These are phyloP conservation scores for Tetrapedia diversipes DNA, from an alignment of 2,888 invertebrate species.

Conservation along the genomic window DNA sequence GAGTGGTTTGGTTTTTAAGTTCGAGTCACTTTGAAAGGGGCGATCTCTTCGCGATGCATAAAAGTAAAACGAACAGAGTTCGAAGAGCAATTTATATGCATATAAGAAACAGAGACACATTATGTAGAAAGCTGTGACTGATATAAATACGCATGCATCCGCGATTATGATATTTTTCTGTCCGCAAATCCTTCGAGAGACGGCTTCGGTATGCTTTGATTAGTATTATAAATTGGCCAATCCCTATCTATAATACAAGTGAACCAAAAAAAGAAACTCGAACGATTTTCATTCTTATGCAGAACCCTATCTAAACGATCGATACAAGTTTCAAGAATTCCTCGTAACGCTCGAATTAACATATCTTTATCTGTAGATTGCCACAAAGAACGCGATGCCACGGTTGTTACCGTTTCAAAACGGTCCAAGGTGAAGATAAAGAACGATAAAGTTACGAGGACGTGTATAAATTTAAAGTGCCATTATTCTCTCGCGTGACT, in stretches of 20 bases:
- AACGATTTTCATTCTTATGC: slow-evolving; percentile 2
- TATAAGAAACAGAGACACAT: neutral
- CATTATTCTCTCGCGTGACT: slow-evolving; percentile 28
- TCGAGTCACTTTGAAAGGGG: neutral
- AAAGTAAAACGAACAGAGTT: neutral
- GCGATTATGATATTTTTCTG: neutral
- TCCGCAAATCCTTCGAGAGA: neutral
- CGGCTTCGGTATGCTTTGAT: slow-evolving; percentile 11
- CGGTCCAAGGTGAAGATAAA: slow-evolving; percentile 15
- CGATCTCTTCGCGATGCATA: neutral
- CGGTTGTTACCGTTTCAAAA: slow-evolving; percentile 8
- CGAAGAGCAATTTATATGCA: slow-evolving; percentile 11
- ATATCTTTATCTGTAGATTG: slow-evolving; percentile 10
- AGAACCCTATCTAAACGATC: neutral
- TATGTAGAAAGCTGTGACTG: neutral
- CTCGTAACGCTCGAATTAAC: slow-evolving; percentile 1
- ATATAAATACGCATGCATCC: neutral
- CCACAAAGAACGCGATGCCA: neutral
- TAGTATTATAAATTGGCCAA: neutral
- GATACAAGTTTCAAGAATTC: slow-evolving; percentile 5
- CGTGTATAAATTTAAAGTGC: slow-evolving; percentile 15
- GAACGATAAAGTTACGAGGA: slow-evolving; percentile 14
- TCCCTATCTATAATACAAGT: neutral
- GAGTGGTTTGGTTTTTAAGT: neutral
- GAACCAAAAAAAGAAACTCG: neutral